Evolutionary conservation across 2,113 vertebrate genomes (phyloP).

Genomic region (Ailurus styani): DNA sequence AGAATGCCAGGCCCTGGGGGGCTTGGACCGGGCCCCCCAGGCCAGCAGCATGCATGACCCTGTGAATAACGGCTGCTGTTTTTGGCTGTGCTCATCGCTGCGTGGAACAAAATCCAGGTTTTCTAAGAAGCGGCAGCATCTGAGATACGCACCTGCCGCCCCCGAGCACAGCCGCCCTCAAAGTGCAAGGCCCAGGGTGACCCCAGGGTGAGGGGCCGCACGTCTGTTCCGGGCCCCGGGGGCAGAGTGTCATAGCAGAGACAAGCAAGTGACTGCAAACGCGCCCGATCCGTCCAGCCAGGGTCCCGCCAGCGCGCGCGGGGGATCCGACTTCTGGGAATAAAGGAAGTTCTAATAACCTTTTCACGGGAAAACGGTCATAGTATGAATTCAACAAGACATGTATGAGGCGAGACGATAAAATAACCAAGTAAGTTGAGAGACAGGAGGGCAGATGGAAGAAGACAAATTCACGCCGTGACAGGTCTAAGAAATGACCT

Average conservation of each 20-base stretch:
- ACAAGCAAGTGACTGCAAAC: neutral
- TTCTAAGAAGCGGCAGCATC: neutral
- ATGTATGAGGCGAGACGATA: neutral
- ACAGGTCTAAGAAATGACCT: fast-evolving
- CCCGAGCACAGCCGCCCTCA: no score
- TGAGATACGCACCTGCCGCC: fast-evolving
- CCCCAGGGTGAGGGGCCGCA: fast-evolving
- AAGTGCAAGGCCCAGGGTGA: neutral
- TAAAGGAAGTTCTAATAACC: neutral
- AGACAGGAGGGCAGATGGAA: neutral
- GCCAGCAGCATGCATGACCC: neutral
- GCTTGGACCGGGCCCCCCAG: neutral
- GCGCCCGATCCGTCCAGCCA: neutral
- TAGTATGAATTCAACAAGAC: neutral
- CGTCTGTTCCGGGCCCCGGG: neutral
- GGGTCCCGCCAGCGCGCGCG: fast-evolving
- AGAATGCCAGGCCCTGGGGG: neutral
- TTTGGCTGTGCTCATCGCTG: neutral
- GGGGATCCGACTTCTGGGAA: neutral
- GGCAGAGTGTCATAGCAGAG: neutral
- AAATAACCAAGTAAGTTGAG: neutral
- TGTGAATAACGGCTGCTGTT: no score
- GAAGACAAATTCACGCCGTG: neutral
- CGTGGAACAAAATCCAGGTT: neutral
- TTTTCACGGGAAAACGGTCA: neutral